Base-by-base conservation (phyloP, 2,888 invertebrate genomes). In the Dastarcus helophoroides region DNA sequence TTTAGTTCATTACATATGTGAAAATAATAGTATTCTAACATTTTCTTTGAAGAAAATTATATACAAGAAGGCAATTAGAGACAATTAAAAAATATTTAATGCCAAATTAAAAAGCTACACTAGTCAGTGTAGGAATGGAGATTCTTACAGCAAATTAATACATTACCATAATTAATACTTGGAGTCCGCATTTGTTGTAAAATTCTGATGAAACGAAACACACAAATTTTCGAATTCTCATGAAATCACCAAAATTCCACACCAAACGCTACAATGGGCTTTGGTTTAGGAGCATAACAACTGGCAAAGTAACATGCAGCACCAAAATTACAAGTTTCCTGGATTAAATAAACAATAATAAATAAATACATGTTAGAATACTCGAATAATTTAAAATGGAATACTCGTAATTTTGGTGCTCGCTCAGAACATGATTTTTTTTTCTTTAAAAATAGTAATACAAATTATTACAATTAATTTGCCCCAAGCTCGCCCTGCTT, bases 11-110 rank as follows among this genome's bases (percentile, higher is more conserved):
- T 54, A 55, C 53, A 54, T 53, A 52, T 51, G 54, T 53, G 55
- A 46, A 52, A 52, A 48, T 49, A 53, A 54, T 57, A 56, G 53
- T 56, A 58, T 56, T 58, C 57, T 56, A 58, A 56, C 57, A 54
- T 56, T 54, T 55, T 50, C 47, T n/a, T 53, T 42, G 39, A 47
- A 47, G 43, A 48, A 48, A 53, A 52, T 47, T 53, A 56, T 56
- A 45, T 55, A 54, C 54, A 56, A 46, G 42, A 44, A 43, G 53
- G 54, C 48, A 47, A 46, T 53, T 50, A 51, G 46, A 46, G 48
- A 42, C n/a, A 48, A 42, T 40, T 46, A 53, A 52, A 53, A 54
- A 49, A 43, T 38, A 45, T 50, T 47, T 42, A 47, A 47, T 46
- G 49, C 52, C 51, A 48, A 53, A 51, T 55, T 55, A 53, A 53